phyloP scores from a whole-genome alignment of 2,113 vertebrate genomes.

The Alectura lathami region DNA sequence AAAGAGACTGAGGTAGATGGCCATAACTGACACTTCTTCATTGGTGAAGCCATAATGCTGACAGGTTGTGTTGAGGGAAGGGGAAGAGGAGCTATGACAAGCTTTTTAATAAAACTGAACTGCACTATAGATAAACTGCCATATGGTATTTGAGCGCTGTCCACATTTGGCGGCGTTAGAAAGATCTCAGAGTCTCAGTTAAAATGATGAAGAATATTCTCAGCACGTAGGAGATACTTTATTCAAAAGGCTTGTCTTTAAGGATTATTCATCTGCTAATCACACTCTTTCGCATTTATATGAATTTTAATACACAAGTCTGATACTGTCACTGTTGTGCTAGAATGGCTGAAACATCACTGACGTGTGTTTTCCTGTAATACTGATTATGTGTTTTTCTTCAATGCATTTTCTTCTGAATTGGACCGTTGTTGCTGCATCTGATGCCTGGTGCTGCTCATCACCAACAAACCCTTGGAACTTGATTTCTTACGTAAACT shows the following conservation, averaged over 20 bases:
- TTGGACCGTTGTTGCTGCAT: conserved; percentile 86
- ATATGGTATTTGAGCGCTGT: background rate
- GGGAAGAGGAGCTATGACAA: conserved; percentile 35
- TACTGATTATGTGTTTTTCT: conserved; percentile 96
- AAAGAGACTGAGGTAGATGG: background rate
- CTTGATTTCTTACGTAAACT: conserved; percentile 77
- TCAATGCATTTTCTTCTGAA: conserved; percentile 87
- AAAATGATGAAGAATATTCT: background rate
- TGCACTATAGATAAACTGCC: background rate
- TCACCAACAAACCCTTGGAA: conserved; percentile 79
- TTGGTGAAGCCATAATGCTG: conserved; percentile 66
- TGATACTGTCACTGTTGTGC: background rate
- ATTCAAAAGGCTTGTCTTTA: background rate
- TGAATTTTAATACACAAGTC: background rate
- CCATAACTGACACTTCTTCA: conserved; percentile 10
- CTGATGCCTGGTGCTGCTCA: conserved; percentile 81
- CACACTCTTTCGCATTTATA: background rate
- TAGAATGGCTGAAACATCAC: background rate
- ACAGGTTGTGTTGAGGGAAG: conserved; percentile 16
- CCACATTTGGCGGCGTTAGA: background rate
- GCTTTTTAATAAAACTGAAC: background rate
- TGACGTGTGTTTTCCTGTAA: conserved; percentile 81
- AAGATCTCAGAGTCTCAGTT: background rate
- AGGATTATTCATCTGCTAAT: background rate
- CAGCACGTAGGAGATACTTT: background rate